Evolutionary conservation across 2,797 vertebrate genomes (phyloP).

Genomic region (Tarsius wallacei): DNA sequence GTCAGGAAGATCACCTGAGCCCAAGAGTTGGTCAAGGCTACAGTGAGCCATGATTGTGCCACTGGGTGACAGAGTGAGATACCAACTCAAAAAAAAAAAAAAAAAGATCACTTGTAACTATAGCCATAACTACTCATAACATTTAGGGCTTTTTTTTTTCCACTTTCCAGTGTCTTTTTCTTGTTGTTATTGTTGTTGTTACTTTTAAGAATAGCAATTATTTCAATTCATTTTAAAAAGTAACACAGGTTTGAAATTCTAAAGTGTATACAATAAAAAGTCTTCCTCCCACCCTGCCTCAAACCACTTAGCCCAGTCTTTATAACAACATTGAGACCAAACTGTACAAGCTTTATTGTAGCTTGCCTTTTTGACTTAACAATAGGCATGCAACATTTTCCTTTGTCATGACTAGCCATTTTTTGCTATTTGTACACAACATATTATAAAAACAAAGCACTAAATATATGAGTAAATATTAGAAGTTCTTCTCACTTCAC

Average conservation of each 20-base stretch:
- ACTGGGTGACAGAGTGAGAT: no score
- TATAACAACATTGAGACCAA: not conserved
- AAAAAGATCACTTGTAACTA: not conserved
- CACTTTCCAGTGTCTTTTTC: not conserved
- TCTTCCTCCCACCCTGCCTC: not conserved
- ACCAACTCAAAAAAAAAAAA: no score
- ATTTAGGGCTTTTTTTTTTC: not conserved
- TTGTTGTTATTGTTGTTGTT: not conserved
- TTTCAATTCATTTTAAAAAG: not conserved
- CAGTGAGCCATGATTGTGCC: no score
- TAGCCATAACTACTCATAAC: not conserved
- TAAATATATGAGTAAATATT: not conserved
- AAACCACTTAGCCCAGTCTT: not conserved
- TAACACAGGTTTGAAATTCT: not conserved
- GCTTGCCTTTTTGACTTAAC: not conserved
- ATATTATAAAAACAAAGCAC: not conserved
- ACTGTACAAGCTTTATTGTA: accelerated
- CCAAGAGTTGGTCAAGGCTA: no score
- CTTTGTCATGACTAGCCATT: not conserved
- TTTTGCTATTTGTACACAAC: not conserved
- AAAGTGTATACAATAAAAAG: not conserved
- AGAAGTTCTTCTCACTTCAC: not conserved
- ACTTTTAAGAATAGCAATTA: not conserved
- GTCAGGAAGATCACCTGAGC: no score
- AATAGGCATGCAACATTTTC: not conserved